Conservation (phyloP, 2,113 vertebrate genomes). For the Sardina pilchardus region DNA sequence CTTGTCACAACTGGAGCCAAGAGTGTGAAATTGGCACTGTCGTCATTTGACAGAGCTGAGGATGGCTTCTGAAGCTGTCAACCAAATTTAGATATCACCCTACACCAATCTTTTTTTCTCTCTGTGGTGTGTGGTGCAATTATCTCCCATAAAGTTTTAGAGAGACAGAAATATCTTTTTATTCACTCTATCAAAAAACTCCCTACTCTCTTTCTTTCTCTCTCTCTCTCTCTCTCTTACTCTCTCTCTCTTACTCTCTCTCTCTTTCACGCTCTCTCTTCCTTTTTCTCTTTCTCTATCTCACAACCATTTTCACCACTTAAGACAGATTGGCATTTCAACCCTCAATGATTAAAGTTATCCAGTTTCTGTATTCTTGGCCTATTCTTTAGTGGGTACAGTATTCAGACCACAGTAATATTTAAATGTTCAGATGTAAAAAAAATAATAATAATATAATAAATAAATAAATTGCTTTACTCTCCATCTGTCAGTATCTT, state of each 20-base stretch:
- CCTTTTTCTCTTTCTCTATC: not conserved
- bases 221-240: not conserved
- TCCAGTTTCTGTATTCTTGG: no score
- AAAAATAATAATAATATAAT: no score
- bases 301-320: not conserved
- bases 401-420: no score
- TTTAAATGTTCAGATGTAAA: no score
- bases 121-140: not conserved
- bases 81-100: not conserved
- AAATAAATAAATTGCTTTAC: no score
- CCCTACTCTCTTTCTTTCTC: not conserved
- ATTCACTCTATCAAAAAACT: not conserved
- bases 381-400: no score
- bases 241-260: not conserved
- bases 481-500: not conserved
- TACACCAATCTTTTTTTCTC: not conserved
- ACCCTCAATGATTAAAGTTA: no score
- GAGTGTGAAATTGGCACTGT: slow-evolving; percentile 1
- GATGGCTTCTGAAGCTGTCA: not conserved
- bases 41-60: slow-evolving; percentile 4
- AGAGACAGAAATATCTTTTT: not conserved
- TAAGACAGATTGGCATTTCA: not conserved
- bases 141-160: not conserved
- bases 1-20: not conserved
- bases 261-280: not conserved